Conservation (phyloP, 2,888 invertebrate genomes). For the Tubulanus polymorphus region DNA sequence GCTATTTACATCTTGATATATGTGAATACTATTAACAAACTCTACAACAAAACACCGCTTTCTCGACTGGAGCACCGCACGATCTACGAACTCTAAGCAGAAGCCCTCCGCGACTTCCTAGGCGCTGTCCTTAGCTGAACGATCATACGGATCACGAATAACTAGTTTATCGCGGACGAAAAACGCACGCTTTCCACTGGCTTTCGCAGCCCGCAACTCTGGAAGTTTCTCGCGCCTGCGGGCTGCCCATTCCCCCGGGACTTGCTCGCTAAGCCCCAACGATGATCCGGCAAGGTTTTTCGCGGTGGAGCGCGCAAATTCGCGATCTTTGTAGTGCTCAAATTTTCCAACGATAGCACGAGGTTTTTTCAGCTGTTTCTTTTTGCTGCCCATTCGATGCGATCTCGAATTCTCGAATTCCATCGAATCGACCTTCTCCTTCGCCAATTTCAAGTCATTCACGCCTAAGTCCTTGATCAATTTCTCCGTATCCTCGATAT, state of each 20-base stretch:
- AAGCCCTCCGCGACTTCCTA: too few species aligned
- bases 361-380: neutral
- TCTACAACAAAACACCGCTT: too few species aligned
- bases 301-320: neutral
- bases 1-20: too few species aligned
- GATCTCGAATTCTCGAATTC: neutral
- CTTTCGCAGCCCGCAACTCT: neutral
- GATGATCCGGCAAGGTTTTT: neutral
- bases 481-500: neutral
- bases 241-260: neutral
- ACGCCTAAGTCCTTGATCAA: neutral
- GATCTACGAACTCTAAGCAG: too few species aligned
- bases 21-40: too few species aligned
- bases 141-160: too few species aligned
- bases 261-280: neutral
- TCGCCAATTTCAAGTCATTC: neutral
- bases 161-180: neutral
- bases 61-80: too few species aligned
- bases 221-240: neutral
- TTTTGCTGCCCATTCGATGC: neutral
- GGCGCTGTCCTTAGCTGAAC: too few species aligned
- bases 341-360: neutral
- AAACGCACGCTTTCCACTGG: neutral
- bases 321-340: neutral
- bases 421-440: neutral